These are phyloP conservation scores for Cercocebus atys DNA, from an alignment of 2,113 vertebrate species.

Conservation along the genomic window DNA sequence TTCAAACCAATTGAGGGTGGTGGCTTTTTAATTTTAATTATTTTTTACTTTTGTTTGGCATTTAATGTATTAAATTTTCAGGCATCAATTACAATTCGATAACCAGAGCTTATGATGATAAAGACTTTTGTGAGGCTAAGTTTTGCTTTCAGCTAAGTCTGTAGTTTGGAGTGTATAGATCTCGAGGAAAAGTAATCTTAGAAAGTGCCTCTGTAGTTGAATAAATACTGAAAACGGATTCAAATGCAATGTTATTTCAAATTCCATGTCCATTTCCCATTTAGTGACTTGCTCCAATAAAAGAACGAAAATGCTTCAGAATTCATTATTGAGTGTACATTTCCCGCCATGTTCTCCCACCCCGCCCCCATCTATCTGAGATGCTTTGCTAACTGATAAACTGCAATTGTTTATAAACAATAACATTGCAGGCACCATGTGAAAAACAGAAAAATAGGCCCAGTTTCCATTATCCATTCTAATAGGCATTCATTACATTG, in stretches of 20 bases:
- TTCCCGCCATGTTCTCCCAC: background rate
- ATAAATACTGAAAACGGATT: background rate
- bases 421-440: background rate
- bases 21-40: background rate
- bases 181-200: background rate
- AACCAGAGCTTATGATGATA: background rate
- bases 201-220: background rate
- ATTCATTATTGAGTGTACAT: background rate
- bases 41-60: background rate
- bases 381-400: background rate
- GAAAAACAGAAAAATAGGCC: background rate
- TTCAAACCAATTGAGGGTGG: background rate
- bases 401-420: background rate
- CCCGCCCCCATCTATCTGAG: background rate
- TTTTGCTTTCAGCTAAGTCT: background rate
- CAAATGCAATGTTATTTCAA: background rate
- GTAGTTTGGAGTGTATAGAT: background rate
- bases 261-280: background rate
- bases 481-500: background rate
- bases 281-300: background rate
- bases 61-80: background rate
- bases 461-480: background rate
- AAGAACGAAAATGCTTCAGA: conserved; percentile 4
- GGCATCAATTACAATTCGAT: background rate
- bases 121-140: background rate